A percentile compares a stretch with the other conserved stretches of the same genome.
phyloP scores from a whole-genome alignment of 92 coral and sea anemone genomes.

The Heteractis magnifica region DNA sequence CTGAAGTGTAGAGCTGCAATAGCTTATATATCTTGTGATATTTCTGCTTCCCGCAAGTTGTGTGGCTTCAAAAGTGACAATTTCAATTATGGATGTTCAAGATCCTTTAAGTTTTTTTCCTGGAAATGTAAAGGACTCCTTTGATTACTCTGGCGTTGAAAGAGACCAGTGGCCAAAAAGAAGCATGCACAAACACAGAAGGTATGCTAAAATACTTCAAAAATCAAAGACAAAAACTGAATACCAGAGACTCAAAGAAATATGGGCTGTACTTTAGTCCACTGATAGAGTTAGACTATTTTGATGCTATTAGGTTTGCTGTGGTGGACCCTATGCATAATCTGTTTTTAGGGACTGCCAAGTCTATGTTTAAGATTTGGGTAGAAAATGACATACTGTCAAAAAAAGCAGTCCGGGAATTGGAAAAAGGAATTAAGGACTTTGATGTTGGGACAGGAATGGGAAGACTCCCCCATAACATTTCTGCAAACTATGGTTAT shows the following conservation, averaged over 20 bases:
- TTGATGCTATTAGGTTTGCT: conserved; percentile 33
- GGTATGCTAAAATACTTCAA: conserved; percentile 24
- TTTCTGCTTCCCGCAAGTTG: conserved; percentile 66
- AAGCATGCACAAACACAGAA: conserved; percentile 11
- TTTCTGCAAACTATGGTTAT: conserved; percentile 46
- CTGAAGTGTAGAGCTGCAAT: conserved; percentile 31
- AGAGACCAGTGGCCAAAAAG: conserved; percentile 41
- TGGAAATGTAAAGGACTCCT: conserved; percentile 19
- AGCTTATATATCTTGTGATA: conserved; percentile 62
- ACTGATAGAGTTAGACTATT: conserved; percentile 8
- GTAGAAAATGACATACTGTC: conserved; percentile 5
- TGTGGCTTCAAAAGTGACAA: conserved; percentile 65
- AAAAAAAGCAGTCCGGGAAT: conserved; percentile 5
- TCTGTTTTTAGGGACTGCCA: conserved; percentile 41
- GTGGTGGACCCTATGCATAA: conserved; percentile 42
- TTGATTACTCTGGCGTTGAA: conserved; percentile 34
- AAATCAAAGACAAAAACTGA: conserved; percentile 15
- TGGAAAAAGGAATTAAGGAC: conserved; percentile 28
- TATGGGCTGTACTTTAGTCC: conserved; percentile 23
- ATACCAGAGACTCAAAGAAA: conserved; percentile 6
- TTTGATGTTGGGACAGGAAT: conserved; percentile 34
- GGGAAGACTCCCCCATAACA: conserved; percentile 45
- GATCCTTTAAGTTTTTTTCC: conserved; percentile 15
- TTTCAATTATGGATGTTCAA: conserved; percentile 28
- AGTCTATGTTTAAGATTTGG: conserved; percentile 39